phyloP scores from a whole-genome alignment of 2,113 vertebrate genomes.

The Varanus komodoensis region DNA sequence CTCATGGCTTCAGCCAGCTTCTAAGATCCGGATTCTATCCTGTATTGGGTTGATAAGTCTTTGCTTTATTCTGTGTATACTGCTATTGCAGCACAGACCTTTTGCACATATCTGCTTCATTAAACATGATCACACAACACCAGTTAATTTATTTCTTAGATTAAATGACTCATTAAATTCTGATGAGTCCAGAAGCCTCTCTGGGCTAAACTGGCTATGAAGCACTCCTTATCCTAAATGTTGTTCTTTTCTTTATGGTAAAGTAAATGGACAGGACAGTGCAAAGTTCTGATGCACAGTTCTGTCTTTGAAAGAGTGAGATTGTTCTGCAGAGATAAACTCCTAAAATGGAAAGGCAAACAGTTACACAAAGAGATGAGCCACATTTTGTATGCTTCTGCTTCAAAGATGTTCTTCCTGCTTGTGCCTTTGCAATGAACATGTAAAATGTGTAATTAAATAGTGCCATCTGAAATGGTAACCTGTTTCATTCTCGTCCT shows the following conservation, averaged over 20 bases:
- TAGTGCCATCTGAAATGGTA: neutral
- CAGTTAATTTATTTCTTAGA: constrained; percentile 83
- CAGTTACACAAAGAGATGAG: constrained; percentile 36
- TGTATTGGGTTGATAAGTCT: constrained; percentile 41
- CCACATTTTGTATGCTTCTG: constrained; percentile 7
- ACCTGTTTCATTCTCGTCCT: constrained; percentile 10
- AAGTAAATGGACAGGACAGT: constrained; percentile 60
- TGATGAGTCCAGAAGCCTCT: constrained; percentile 80
- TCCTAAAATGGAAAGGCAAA: constrained; percentile 41
- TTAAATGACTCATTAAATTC: constrained; percentile 80
- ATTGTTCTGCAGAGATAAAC: constrained; percentile 33
- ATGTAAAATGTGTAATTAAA: constrained; percentile 31
- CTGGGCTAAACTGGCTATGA: constrained; percentile 70
- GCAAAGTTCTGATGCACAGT: constrained; percentile 58
- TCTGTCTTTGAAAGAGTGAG: constrained; percentile 55
- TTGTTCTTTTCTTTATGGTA: constrained; percentile 63
- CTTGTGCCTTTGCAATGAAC: neutral
- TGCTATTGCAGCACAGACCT: constrained; percentile 39
- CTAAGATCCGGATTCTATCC: constrained; percentile 59
- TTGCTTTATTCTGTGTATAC: constrained; percentile 40
- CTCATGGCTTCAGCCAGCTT: constrained; percentile 45
- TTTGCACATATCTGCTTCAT: constrained; percentile 52
- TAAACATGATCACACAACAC: constrained; percentile 64
- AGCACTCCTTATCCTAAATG: constrained; percentile 64
- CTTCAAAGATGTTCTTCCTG: neutral